Base-by-base conservation (phyloP, 2,113 vertebrate species). In the Plecotus auritus region DNA sequence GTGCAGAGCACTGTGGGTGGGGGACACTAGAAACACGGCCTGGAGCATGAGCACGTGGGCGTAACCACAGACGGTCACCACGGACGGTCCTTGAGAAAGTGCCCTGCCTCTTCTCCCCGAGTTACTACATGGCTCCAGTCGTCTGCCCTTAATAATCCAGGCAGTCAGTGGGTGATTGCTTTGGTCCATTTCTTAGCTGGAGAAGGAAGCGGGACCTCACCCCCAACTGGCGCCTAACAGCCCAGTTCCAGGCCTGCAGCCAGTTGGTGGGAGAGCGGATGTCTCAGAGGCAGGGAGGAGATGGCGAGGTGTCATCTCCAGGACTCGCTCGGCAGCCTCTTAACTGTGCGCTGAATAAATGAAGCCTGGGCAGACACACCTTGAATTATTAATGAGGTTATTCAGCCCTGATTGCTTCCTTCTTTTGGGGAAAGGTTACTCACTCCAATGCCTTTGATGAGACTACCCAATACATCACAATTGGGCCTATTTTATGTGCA, bases 321-420 rank as follows among this genome's bases (percentile, higher is more conserved):
- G 84, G 93, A 91, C 95, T 82, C 96, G 90, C 76, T 91, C 18
- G 17, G 97, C 88, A 97, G 94, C 86, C 22, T 96, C 83, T 96
- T 98, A 88, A 94, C 95, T 96, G 67, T 88, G 49, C 91, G 96
- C 86, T 97, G 98, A 94, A 97, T 97, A 98, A 97, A 97, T 97
- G 77, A 97, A 98, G 94, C 10, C 90, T 91, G 91, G 22, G 23
- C 78, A 94, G 91, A 93, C 98, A 89, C 89, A 87, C 95, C 97
- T 88, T 97, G 97, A 98, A 98, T 98, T 98, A 98, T 98, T 97
- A 98, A 98, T 96, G 67, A 97, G 72, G 91, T 97, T 96, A 93
- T 93, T 96, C 93, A 91, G 92, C 84, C 94, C 97, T 96, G 73
- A 88, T 97, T 96, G 96, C 97, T 97, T 97, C 93, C 96, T 94